A percentile compares a stretch with the other conserved stretches of the same genome.
Conservation (phyloP, 2,113 vertebrate species). For the Spermophilus dauricus region DNA sequence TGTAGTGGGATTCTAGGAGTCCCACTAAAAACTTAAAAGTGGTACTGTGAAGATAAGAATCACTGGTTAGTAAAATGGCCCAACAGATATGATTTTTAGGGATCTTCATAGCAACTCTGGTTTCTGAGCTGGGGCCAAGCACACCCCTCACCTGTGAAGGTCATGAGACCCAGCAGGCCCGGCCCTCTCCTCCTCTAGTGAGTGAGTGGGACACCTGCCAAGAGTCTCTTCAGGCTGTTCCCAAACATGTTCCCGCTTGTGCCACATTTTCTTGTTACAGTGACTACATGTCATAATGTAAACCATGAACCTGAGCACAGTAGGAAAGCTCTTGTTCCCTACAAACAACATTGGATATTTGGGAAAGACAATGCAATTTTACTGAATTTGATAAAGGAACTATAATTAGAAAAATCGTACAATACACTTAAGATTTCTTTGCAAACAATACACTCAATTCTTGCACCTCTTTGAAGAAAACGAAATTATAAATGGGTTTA, state of each 20-base stretch:
- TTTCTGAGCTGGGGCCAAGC: not conserved
- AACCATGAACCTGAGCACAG: not conserved
- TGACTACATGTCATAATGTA: not conserved
- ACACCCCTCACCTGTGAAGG: not conserved
- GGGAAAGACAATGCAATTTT: not conserved
- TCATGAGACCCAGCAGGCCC: not conserved
- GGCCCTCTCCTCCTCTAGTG: not conserved
- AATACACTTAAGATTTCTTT: conserved; percentile 16
- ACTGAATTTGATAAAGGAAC: not conserved
- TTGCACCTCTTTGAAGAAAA: conserved; percentile 9
- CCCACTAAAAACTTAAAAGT: not conserved
- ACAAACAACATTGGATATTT: not conserved
- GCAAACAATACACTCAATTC: not conserved
- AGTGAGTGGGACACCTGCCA: not conserved
- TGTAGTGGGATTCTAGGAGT: not conserved
- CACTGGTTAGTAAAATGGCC: not conserved
- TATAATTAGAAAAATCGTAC: not conserved
- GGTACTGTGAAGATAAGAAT: not conserved
- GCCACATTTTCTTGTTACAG: not conserved
- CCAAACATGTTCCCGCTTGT: not conserved
- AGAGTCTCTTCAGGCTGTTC: not conserved
- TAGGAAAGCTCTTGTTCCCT: not conserved
- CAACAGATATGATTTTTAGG: not conserved
- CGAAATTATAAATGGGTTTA: not conserved
- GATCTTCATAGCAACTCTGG: not conserved